phyloP scores from a whole-genome alignment of 2,888 invertebrate species.

The Clanis bilineata region DNA sequence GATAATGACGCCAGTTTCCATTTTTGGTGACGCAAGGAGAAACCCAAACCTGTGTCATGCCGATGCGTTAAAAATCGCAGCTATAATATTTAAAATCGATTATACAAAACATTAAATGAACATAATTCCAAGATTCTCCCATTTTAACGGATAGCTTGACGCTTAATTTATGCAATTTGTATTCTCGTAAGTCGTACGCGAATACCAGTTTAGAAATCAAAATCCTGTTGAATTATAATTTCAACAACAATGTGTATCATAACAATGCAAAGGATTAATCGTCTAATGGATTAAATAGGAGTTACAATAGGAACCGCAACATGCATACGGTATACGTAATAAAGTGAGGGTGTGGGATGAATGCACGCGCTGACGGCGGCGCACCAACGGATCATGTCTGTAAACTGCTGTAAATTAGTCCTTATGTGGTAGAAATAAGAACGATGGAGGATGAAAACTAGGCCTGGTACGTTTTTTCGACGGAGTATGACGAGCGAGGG shows the following conservation, averaged over 20 bases:
- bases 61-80: conserved; percentile 14
- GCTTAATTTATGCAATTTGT: background rate
- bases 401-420: conserved; percentile 36
- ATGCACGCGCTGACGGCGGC: conserved; percentile 62
- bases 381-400: conserved; percentile 23
- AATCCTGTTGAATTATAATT: conserved; percentile 34
- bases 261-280: conserved; percentile 70
- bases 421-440: conserved; percentile 46
- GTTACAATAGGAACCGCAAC: conserved; percentile 72
- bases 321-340: conserved; percentile 75
- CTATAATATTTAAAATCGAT: background rate
- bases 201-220: conserved; percentile 20
- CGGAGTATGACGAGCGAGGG: conserved; percentile 69
- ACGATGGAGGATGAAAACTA: conserved; percentile 29
- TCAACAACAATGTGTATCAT: conserved; percentile 47
- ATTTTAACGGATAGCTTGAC: background rate
- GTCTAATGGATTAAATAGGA: conserved; percentile 72
- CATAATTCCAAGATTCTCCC: background rate
- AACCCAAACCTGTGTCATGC: conserved; percentile 19
- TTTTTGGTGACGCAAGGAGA: conserved; percentile 48
- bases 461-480: conserved; percentile 55
- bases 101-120: background rate
- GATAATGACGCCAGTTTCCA: conserved; percentile 60
- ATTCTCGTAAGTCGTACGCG: conserved; percentile 5
- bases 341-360: conserved; percentile 73